These are phyloP conservation scores for Sigmodon hispidus DNA, from an alignment of 2,113 vertebrate species.

Conservation along the genomic window DNA sequence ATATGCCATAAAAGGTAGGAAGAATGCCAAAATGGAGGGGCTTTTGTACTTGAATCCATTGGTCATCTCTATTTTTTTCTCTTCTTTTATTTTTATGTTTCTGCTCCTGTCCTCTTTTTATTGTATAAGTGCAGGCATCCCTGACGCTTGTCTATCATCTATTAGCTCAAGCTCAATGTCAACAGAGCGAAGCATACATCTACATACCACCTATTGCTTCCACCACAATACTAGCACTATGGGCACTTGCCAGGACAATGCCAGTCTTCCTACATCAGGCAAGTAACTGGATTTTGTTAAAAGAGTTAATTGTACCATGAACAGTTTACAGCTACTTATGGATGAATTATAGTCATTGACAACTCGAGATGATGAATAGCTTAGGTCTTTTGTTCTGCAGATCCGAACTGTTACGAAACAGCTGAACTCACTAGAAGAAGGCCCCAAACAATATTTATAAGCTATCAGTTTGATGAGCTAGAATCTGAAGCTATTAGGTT, in stretches of 20 bases:
- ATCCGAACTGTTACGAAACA: not conserved
- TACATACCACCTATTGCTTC: not conserved
- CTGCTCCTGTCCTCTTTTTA: not conserved
- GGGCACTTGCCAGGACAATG: fast-evolving
- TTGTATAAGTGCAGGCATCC: not conserved
- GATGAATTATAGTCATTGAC: not conserved
- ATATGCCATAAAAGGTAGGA: not conserved
- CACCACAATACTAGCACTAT: not conserved
- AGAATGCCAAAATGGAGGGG: not conserved
- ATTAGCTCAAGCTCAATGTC: not conserved
- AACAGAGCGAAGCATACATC: not conserved
- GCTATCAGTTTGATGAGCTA: slow-evolving; percentile 75
- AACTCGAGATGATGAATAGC: not conserved
- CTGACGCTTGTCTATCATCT: fast-evolving
- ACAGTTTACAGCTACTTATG: not conserved
- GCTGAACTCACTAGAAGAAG: not conserved
- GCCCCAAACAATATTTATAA: slow-evolving; percentile 40
- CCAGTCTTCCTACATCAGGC: not conserved
- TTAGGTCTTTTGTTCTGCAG: not conserved
- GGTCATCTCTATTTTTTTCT: not conserved
- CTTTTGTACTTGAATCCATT: not conserved
- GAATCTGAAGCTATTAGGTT: slow-evolving; percentile 61
- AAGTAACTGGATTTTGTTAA: not conserved
- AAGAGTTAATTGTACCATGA: not conserved
- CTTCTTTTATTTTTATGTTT: not conserved